Evolutionary conservation across 2,888 invertebrate species (phyloP), one percentile per base, ranked within the genome.

Genomic region (Oxyteleia sp.): DNA sequence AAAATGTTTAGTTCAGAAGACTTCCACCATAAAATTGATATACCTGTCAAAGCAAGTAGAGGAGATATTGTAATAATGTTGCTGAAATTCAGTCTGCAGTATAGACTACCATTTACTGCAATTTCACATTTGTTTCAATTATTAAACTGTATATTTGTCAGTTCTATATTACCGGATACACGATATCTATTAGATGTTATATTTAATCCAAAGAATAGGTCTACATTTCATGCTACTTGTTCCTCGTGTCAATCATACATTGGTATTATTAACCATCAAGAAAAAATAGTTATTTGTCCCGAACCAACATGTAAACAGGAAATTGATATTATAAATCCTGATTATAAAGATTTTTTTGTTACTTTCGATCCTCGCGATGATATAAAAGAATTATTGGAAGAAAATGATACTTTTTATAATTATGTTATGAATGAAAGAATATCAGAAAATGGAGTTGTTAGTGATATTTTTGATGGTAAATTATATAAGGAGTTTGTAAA

Each of bases 301-400:
- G 41, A 47, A 11, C 66, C 47, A 41, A 51, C 1, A 32, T 80
- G 72, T 23, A 38, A 32, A 32, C 0, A 11, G 16, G 26, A 13
- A 16, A 66, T 51, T 35, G 41, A 71, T 18, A 10, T 59, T 0
- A 29, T 23, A 32, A 59, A 32, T 13, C 8, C 10, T 10, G 26
- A 41, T 0, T 72, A 49, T 32, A 43, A 38, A 15, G 49, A 72
- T 61, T 72, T 72, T 51, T 72, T 61, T 23, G 47, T 72, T 11
- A 61, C 61, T 15, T 72, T 61, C 0, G 16, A 49, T 23, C 43
- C 55, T 16, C 38, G 38, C 0, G 4, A 38, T 18, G 68, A 72
- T n/a, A 61, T 61, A 10, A 41, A 23, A 0, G 16, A 16, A 13
- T 13, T 59, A 32, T 16, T 59, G 0, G 59, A 71, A 59, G 13